Percentiles rank a stretch among this genome's conserved stretches.
Conservation (phyloP, 2,113 vertebrate genomes). For the Notarius lentiginosus region DNA sequence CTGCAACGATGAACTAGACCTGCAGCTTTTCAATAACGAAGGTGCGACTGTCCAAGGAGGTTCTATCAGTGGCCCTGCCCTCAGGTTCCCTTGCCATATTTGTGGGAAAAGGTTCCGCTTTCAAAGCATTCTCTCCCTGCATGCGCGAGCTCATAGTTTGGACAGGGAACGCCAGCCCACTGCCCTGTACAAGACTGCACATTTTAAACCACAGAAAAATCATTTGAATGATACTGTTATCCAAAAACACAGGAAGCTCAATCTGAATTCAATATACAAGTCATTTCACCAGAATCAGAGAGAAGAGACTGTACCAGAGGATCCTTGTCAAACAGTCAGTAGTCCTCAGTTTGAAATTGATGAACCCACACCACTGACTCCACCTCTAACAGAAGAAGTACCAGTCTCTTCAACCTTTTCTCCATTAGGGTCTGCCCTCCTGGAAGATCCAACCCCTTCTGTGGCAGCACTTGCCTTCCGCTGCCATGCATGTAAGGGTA, state of each 20-base stretch:
- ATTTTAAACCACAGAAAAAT: conserved; percentile 69
- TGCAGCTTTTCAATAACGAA: conserved; percentile 85
- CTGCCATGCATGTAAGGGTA: conserved; percentile 90
- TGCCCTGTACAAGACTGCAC: conserved; percentile 62
- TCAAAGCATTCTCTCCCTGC: conserved; percentile 90
- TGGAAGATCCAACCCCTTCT: conserved; percentile 47
- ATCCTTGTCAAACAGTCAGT: conserved; percentile 59
- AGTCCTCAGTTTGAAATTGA: conserved; percentile 64
- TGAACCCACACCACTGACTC: conserved; percentile 66
- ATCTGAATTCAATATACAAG: conserved; percentile 56
- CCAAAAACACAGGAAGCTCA: conserved; percentile 41
- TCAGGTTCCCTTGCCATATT: conserved; percentile 83
- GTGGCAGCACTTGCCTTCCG: conserved; percentile 72
- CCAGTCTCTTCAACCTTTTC: conserved; percentile 64
- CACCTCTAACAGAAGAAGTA: conserved; percentile 70
- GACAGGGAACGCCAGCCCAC: conserved; percentile 73
- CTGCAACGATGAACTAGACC: conserved; percentile 84
- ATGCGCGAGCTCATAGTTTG: conserved; percentile 83
- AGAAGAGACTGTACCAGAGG: conserved; percentile 53
- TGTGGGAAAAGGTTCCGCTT: conserved; percentile 91
- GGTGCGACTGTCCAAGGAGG: conserved; percentile 56
- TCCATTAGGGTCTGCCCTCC: conserved; percentile 52
- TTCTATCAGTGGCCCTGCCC: conserved; percentile 62
- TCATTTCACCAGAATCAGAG: conserved; percentile 62
- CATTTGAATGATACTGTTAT: conserved; percentile 51